Percentiles rank a stretch among this genome's conserved stretches.
Evolutionary conservation across 2,113 vertebrate species (phyloP).

Genomic region (Nyctereutes procyonoides): DNA sequence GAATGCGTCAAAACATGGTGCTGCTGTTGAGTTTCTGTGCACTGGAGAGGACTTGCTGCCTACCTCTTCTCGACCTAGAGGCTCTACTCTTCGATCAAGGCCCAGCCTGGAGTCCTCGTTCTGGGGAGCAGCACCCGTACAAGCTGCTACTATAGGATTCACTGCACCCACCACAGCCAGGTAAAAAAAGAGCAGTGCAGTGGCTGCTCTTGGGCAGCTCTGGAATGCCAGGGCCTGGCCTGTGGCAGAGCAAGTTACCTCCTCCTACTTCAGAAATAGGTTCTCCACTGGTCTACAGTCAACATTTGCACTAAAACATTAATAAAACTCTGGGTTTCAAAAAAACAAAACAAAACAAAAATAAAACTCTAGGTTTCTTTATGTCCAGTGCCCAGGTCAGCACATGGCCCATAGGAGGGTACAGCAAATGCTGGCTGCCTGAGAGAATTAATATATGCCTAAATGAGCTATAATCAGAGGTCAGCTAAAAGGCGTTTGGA

Average conservation of each 20-base stretch:
- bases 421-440: too few species aligned
- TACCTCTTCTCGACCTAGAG: fast-evolving
- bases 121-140: not conserved
- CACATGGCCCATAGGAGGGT: not conserved
- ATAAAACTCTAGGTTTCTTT: not conserved
- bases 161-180: fast-evolving
- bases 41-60: not conserved
- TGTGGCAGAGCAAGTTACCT: fast-evolving
- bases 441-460: not conserved
- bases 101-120: not conserved
- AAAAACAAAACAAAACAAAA: too few species aligned
- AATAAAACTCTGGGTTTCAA: too few species aligned
- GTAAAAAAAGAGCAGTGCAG: fast-evolving
- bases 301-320: not conserved
- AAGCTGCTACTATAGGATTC: fast-evolving
- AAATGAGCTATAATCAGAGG: not conserved
- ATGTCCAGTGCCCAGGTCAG: not conserved
- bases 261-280: not conserved
- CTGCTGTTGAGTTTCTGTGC: fast-evolving
- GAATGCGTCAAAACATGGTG: fast-evolving
- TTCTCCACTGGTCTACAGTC: not conserved
- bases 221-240: not conserved
- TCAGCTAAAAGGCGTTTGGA: not conserved
- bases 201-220: not conserved
- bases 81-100: fast-evolving